A percentile compares a stretch with the other conserved stretches of the same genome.
Conservation (phyloP, 2,888 invertebrate genomes). For the Glyphotaelius pellucidus region DNA sequence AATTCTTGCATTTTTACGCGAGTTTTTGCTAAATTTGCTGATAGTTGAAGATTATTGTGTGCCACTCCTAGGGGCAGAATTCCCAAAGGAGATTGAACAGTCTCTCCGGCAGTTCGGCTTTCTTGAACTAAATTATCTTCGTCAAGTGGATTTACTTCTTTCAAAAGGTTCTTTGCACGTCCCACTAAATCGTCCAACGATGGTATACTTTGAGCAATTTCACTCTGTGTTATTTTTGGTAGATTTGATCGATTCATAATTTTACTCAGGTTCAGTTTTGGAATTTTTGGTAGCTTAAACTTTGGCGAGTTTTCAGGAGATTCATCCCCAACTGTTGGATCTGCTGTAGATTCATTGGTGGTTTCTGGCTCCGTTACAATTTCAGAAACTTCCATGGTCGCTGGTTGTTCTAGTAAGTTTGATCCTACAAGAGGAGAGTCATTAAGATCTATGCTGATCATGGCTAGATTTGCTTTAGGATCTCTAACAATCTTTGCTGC, state of each 20-base stretch:
- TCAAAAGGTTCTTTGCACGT: conserved; percentile 68
- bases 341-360: not conserved
- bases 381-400: not conserved
- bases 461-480: not conserved
- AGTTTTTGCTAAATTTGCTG: conserved; percentile 51
- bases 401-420: not conserved
- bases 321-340: not conserved
- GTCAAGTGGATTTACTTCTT: conserved; percentile 64
- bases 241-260: too few species aligned
- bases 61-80: not conserved
- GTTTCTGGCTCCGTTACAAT: not conserved
- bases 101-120: conserved; percentile 6
- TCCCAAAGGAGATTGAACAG: conserved; percentile 8
- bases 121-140: conserved; percentile 44
- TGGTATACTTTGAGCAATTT: conserved; percentile 27
- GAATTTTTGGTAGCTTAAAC: conserved; percentile 5
- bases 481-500: conserved; percentile 4
- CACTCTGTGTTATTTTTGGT: not conserved
- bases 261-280: not conserved
- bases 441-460: conserved; percentile 33
- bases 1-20: conserved; percentile 60
- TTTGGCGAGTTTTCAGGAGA: not conserved
- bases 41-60: not conserved
- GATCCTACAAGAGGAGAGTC: not conserved
- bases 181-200: conserved; percentile 67